Percentiles rank a stretch among this genome's conserved stretches.
phyloP scores from a whole-genome alignment of 1,140 invertebrate genomes.

The Geopemphigus sp. region DNA sequence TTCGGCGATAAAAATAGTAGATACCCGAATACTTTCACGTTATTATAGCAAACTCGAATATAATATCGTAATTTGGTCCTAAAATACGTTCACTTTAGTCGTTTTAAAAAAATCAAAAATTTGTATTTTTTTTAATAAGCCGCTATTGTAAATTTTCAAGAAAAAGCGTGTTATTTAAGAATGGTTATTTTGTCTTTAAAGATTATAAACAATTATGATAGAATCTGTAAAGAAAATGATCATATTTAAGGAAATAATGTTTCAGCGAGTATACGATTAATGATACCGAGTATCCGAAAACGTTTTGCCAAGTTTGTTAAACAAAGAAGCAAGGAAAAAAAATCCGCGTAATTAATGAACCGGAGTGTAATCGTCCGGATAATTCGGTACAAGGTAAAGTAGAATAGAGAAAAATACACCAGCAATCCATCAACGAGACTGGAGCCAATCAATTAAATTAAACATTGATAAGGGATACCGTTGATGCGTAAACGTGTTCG shows the following conservation, averaged over 20 bases:
- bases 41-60: no score
- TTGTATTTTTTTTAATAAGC: no score
- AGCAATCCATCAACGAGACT: conserved; percentile 30
- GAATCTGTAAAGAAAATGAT: not conserved
- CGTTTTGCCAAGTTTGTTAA: conserved; percentile 42
- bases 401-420: conserved; percentile 21
- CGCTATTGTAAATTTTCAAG: no score
- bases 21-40: no score
- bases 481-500: conserved; percentile 40
- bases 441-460: conserved; percentile 38
- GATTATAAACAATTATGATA: no score
- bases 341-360: conserved; percentile 39
- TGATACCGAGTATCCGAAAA: not conserved
- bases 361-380: conserved; percentile 22
- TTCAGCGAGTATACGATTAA: conserved; percentile 19
- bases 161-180: no score
- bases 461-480: conserved; percentile 35
- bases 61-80: no score
- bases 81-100: no score
- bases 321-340: conserved; percentile 17
- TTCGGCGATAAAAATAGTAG: no score
- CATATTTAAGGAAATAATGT: conserved; percentile 9
- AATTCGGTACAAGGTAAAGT: conserved; percentile 26
- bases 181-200: no score
- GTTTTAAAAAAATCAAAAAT: no score